phyloP scores from a whole-genome alignment of 1,140 invertebrate genomes.

The Conus betulinus region DNA sequence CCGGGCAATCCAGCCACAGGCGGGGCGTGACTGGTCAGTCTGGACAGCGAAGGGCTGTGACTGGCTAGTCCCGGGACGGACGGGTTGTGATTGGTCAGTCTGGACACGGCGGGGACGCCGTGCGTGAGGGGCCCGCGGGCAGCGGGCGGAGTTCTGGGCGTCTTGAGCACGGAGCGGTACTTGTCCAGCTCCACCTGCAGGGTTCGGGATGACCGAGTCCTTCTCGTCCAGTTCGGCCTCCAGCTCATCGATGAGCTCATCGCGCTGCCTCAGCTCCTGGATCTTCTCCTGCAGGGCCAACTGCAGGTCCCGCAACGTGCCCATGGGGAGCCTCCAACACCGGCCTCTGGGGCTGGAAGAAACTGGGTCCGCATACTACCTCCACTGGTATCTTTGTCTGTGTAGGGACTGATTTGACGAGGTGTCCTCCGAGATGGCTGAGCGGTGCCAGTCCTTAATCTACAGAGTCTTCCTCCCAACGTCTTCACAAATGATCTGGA shows the following conservation, averaged over 20 bases:
- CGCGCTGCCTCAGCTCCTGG: slow-evolving; percentile 82
- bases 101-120: slow-evolving; percentile 62
- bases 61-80: not conserved
- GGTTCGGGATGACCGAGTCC: slow-evolving; percentile 80
- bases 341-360: too few relatives aligned
- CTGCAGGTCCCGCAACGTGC: slow-evolving; percentile 83
- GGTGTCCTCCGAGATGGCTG: too few relatives aligned
- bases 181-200: slow-evolving; percentile 88
- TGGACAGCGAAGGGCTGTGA: not conserved
- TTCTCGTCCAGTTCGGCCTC: slow-evolving; percentile 85
- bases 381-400: too few relatives aligned
- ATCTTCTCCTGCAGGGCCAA: slow-evolving; percentile 82
- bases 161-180: slow-evolving; percentile 85
- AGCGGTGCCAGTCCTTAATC: too few relatives aligned
- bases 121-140: slow-evolving; percentile 53
- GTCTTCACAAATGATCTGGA: too few relatives aligned
- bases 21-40: not conserved
- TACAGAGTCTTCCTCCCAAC: too few relatives aligned
- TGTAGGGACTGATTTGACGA: too few relatives aligned
- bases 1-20: not conserved
- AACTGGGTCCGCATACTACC: too few relatives aligned
- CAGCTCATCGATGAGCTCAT: slow-evolving; percentile 83
- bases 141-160: slow-evolving; percentile 80
- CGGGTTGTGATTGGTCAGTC: slow-evolving; percentile 61
- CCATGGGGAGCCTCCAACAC: slow-evolving; percentile 66